phyloP scores from a whole-genome alignment of 2,888 invertebrate genomes.

The Lithophane semibrunnea region DNA sequence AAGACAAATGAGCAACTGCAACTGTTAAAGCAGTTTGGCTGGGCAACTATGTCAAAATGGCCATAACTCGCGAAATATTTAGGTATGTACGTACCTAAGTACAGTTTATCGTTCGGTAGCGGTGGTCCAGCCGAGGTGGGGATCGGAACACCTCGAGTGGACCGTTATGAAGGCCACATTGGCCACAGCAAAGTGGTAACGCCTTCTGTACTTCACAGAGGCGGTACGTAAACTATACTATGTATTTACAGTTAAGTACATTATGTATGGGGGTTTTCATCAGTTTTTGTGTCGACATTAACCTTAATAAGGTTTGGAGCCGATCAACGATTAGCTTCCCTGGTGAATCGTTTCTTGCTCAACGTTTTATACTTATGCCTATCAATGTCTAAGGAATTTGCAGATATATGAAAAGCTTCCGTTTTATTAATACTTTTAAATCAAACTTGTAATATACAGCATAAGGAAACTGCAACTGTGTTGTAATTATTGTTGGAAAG shows the following conservation, averaged over 20 bases:
- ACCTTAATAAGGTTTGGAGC: slow-evolving; percentile 35
- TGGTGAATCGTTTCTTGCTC: slow-evolving; percentile 20
- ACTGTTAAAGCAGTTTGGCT: slow-evolving; percentile 50
- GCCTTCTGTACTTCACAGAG: slow-evolving; percentile 74
- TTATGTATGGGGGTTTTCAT: slow-evolving; percentile 55
- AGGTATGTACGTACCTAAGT: slow-evolving; percentile 64
- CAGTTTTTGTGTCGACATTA: slow-evolving; percentile 47
- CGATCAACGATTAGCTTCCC: slow-evolving; percentile 32
- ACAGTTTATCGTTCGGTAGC: slow-evolving; percentile 68
- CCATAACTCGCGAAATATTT: slow-evolving; percentile 66
- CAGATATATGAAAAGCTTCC: slow-evolving; percentile 9
- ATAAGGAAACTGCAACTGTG: not conserved
- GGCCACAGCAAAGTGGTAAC: slow-evolving; percentile 67
- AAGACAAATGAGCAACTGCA: slow-evolving; percentile 40
- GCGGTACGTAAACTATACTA: slow-evolving; percentile 69
- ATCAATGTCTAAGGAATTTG: slow-evolving; percentile 8
- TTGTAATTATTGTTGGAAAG: slow-evolving; percentile 1
- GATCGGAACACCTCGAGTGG: slow-evolving; percentile 69
- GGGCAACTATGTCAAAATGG: slow-evolving; percentile 53
- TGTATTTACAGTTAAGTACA: slow-evolving; percentile 58
- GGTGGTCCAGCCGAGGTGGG: slow-evolving; percentile 67
- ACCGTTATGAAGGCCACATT: slow-evolving; percentile 76
- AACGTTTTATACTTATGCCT: not conserved
- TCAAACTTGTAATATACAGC: not conserved
- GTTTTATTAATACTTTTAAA: slow-evolving; percentile 8